Conservation (phyloP, 2,797 vertebrate species). For the Zalophus californianus region DNA sequence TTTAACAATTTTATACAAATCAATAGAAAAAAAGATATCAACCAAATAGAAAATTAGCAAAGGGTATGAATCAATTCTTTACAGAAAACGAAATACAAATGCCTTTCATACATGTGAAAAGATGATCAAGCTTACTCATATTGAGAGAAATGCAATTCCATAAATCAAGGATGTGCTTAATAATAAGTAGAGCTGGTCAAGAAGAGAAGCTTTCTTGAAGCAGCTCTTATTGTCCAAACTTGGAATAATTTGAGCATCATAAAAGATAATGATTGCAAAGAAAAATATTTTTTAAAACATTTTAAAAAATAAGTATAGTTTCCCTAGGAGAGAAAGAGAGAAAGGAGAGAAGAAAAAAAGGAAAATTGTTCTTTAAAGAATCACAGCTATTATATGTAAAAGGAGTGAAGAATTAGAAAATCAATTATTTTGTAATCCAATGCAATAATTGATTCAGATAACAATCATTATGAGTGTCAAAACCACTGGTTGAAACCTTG, state of each 20-base stretch:
- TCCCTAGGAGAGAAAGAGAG: not conserved
- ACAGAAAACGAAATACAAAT: not conserved
- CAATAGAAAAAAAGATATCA: not conserved
- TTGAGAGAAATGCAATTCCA: not conserved
- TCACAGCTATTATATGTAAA: not conserved
- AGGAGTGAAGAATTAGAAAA: not conserved
- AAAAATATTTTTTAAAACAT: not conserved
- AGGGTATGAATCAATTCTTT: not conserved
- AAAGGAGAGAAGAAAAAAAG: not conserved
- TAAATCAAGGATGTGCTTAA: not conserved
- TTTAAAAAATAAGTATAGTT: not conserved
- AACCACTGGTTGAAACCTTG: not conserved
- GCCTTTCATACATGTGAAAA: not conserved
- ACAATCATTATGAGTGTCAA: not conserved
- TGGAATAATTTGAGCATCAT: not conserved
- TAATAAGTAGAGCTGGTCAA: not conserved
- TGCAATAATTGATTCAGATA: not conserved
- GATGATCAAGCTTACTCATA: not conserved
- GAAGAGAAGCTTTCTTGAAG: not conserved
- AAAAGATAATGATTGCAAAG: not conserved
- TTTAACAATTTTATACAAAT: not conserved
- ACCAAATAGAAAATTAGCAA: not conserved
- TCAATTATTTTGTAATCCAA: not conserved
- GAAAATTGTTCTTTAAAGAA: not conserved
- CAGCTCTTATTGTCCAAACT: not conserved